phyloP scores from a whole-genome alignment of 1,140 invertebrate species.

The Cydia amplana region DNA sequence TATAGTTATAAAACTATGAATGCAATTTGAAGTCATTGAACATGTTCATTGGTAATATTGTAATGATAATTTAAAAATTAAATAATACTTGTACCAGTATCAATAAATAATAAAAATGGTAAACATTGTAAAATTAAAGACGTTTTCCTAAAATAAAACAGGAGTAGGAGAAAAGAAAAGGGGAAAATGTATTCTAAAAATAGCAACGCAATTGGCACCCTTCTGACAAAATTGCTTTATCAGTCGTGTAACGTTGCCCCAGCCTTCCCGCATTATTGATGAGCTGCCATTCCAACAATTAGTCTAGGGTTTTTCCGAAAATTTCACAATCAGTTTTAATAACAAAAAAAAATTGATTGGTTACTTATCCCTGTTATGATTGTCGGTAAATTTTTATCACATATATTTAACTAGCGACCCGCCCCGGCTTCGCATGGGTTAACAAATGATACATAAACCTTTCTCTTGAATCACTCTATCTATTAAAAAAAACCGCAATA shows the following conservation, averaged over 20 bases:
- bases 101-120: neutral
- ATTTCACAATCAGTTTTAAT: neutral
- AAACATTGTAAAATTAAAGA: neutral
- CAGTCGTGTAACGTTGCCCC: slow-evolving; percentile 12
- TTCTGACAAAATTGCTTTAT: slow-evolving; percentile 26
- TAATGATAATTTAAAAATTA: no score
- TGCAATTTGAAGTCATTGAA: neutral
- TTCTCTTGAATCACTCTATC: no score
- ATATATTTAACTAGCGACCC: no score
- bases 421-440: no score
- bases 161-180: neutral
- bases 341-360: no score
- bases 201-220: slow-evolving; percentile 20
- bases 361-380: no score
- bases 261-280: slow-evolving; percentile 11
- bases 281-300: slow-evolving; percentile 2
- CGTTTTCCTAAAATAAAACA: slow-evolving; percentile 3
- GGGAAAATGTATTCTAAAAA: neutral
- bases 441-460: no score
- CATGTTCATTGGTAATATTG: neutral
- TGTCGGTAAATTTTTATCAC: no score
- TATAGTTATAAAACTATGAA: no score
- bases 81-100: neutral
- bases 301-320: neutral
- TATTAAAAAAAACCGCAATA: no score